A percentile compares a stretch with the other conserved stretches of the same genome.
phyloP scores from a whole-genome alignment of 2,888 invertebrate genomes.

The Crematogaster levior region DNA sequence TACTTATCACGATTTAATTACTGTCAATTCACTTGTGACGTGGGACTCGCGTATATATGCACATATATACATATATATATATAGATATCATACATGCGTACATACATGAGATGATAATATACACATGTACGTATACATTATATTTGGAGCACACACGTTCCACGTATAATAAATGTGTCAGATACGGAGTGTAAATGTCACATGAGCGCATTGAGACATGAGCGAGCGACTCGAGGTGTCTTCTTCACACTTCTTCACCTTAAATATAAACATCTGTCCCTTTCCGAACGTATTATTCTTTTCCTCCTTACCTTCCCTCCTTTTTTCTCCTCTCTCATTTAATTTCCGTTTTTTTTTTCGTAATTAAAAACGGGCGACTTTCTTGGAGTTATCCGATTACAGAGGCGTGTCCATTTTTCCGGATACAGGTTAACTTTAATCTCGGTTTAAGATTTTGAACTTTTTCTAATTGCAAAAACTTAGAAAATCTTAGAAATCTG shows the following conservation, averaged over 20 bases:
- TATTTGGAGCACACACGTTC: not conserved
- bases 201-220: no score
- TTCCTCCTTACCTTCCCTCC: no score
- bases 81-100: not conserved
- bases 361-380: not conserved
- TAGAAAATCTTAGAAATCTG: not conserved
- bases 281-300: not conserved
- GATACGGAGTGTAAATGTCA: constrained; percentile 7
- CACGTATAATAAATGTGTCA: constrained; percentile 22
- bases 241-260: no score
- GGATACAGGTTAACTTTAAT: not conserved
- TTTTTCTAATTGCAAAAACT: not conserved
- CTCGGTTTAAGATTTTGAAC: not conserved
- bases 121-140: not conserved
- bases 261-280: not conserved
- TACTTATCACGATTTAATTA: constrained; percentile 58
- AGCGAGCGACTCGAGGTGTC: not conserved
- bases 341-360: not conserved
- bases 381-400: not conserved
- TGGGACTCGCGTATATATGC: constrained; percentile 39
- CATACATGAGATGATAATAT: not conserved
- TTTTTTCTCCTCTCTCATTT: no score
- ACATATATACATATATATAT: not conserved
- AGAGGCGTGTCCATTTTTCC: not conserved
- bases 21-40: constrained; percentile 64